Base-by-base conservation (phyloP, 2,113 vertebrate genomes). In the Anarrhichthys ocellatus region DNA sequence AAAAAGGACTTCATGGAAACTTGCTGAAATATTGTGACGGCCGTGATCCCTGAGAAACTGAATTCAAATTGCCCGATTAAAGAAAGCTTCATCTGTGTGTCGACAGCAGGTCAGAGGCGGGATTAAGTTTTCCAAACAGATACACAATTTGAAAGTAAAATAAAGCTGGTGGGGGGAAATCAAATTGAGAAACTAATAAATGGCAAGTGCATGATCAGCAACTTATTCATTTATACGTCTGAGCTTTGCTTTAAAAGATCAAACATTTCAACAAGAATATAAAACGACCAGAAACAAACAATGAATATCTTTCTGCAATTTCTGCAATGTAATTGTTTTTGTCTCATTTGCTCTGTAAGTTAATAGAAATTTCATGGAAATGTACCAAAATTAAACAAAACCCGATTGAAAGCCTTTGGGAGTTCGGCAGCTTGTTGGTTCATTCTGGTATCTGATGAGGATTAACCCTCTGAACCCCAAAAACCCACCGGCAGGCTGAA, bases 11-110 rank as follows among this genome's bases (percentile, higher is more conserved):
- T 77, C 5, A 61, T 62, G 3, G 42, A 80, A 66, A 73, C 22
- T 73, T 54, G 36, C 44, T 73, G 52, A 75, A 87, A 81, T 80
- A 82, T 61, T 81, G 62, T 52, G 56, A 72, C 56, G 74, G 76
- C 44, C 0, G 11, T 58, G 76, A 81, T 86, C 71, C 70, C 46
- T 40, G 50, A 84, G 80, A 89, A 80, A 84, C 72, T 76, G 83
- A 92, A 92, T 92, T 89, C 85, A 94, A 92, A 94, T 88, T 83
- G 87, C 82, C 78, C 83, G 78, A 93, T 93, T 92, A 90, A 88
- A 80, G 24, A 79, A 77, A 59, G 27, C 50, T 81, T 83, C 80
- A 84, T 75, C 58, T 80, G 54, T 52, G 71, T 79, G 73, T 78
- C 54, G 22, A 76, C 73, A 54, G 22, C 8, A 52, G 63, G 63